Base-by-base conservation (phyloP, 2,888 invertebrate genomes). In the Bedellia somnulentella region DNA sequence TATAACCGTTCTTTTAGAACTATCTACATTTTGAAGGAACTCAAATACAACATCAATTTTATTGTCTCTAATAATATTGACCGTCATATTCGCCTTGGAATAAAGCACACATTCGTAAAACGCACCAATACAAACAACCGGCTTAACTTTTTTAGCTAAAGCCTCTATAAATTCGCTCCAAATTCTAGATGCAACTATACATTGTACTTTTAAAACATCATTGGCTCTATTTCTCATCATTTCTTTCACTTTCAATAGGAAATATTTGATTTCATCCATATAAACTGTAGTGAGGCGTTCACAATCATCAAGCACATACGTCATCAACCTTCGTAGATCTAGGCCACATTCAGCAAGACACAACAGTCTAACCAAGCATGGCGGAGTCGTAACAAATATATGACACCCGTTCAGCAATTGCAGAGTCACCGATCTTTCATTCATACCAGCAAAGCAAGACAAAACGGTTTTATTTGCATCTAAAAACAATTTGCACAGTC, bases 71-170 rank as follows among this genome's bases (percentile, higher is more conserved):
- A 67, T 50, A 26, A 64, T 66, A 32, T 52, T 52, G 0, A 70
- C 59, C 0, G 57, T 45, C 10, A 61, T 66, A n/a, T 46, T 63
- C 35, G 38, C 78, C 60, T 51, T 79, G 41, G 83, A 85, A 57
- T 86, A 90, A 9, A 89, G 60, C 0, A 87, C 81, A 27, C 87
- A 87, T 59, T 91, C 90, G 40, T 87, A 76, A 41, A 82, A 82
- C 13, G 87, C 84, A 0, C 83, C 81, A 32, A 91, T 84, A 32
- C 85, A 82, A 3, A 89, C 58, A 1, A 84, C 63, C 0, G 87
- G 82, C 43, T 81, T 76, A 10, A 83, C 73, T 25, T 61, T 67
- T 23, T 62, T 66, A 1, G 79, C 66, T 15, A 89, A 64, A 1
- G 70, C 57, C 27, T 78, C 67, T 43, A 89, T 58, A 8, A 70